Evolutionary conservation across 2,797 vertebrate species (phyloP).

Genomic region (Basileuterus tristriatus): DNA sequence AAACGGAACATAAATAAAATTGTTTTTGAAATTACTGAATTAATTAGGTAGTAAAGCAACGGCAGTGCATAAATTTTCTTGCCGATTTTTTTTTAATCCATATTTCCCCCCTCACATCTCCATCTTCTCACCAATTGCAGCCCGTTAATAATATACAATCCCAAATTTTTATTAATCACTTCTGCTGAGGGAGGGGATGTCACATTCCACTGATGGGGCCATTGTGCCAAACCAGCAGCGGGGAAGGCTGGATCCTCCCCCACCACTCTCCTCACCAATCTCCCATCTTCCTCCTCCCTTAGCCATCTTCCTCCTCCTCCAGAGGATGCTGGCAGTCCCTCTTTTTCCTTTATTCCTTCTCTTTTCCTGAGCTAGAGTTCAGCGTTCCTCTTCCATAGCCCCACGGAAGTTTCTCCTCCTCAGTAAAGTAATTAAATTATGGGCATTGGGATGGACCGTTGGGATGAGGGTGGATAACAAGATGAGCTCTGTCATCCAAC

Average conservation of each 20-base stretch:
- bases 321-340: neutral
- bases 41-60: conserved; percentile 79
- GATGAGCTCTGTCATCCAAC: conserved; percentile 27
- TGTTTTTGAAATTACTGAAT: conserved; percentile 82
- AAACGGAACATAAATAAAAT: conserved; percentile 83
- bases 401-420: conserved; percentile 29
- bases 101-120: neutral
- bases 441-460: conserved; percentile 39
- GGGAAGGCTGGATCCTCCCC: neutral
- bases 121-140: neutral
- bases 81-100: conserved; percentile 42
- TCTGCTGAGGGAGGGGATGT: neutral
- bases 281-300: neutral
- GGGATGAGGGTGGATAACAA: conserved; percentile 31
- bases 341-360: neutral
- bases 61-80: conserved; percentile 68
- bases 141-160: neutral
- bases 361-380: neutral
- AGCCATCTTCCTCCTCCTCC: neutral
- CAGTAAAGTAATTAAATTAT: conserved; percentile 70
- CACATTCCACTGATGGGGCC: neutral
- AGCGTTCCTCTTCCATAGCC: neutral
- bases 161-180: neutral
- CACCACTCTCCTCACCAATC: neutral
- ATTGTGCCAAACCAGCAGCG: neutral